phyloP scores from a whole-genome alignment of 2,888 invertebrate species.

The Himalopsyche japonica region DNA sequence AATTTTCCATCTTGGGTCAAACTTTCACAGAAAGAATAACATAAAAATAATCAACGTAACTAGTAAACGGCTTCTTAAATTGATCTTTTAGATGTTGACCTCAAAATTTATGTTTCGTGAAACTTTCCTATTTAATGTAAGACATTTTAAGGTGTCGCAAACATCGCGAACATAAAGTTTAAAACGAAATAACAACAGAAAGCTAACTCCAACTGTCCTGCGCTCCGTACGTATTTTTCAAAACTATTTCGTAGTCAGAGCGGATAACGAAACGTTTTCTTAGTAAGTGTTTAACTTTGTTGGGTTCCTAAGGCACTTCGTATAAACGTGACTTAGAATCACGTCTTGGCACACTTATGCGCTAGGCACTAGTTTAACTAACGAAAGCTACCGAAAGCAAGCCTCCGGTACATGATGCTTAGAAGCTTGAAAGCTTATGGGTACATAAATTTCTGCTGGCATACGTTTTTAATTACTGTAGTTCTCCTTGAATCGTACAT shows the following conservation, averaged over 20 bases:
- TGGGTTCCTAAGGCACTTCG: neutral
- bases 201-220: neutral
- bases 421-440: neutral
- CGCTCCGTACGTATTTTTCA: neutral
- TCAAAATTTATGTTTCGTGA: no score
- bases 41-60: no score
- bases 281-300: slow-evolving; percentile 24
- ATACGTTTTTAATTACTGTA: neutral
- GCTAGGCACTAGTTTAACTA: neutral
- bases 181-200: neutral
- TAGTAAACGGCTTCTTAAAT: no score
- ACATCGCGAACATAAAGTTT: neutral
- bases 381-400: neutral
- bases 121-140: neutral
- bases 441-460: neutral
- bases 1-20: no score
- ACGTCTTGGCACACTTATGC: neutral
- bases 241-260: neutral
- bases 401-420: neutral
- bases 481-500: no score
- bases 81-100: no score
- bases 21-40: no score
- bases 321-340: slow-evolving; percentile 13
- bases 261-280: slow-evolving; percentile 18
- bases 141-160: neutral